Evolutionary conservation across 2,888 invertebrate species (phyloP), one percentile per base, ranked within the genome.

Genomic region (Steromphala cineraria): DNA sequence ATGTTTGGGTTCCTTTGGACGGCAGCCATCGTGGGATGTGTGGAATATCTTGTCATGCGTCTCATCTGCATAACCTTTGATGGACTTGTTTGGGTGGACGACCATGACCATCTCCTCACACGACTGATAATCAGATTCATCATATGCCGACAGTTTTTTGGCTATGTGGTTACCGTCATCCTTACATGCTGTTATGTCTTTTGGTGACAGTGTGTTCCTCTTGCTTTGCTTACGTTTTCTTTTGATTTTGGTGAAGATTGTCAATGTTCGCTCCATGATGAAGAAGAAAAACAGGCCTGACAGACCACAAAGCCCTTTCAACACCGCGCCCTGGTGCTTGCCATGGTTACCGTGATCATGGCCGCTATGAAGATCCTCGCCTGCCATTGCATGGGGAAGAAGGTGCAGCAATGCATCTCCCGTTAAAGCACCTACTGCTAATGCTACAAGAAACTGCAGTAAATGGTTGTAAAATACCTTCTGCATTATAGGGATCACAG

Each of bases 321-420:
- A 91, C 13, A 92, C 87, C 1, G 87, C 85, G 0, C 75, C 67
- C 75, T 92, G 91, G 82, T 91, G 87, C 2, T 56, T 56, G n/a
- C 24, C 56, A 28, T 62, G 28, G 15, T 24, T 17, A 1, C 62
- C 62, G 10, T 62, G 62, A 17, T 28, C 28, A 17, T 62, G 28
- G 8, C 28, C 28, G 17, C 15, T 62, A 36, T 36, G 74, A 28
- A 46, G 56, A 53, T n/a, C 28, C 2, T 53, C n/a, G 40, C 19
- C 53, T 46, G 67, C 53, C 91, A 92, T 89, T 86, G 93, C 93
- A 86, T 93, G 93, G 21, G 98, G 98, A 93, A 98, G 94, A 46
- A 98, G 95, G 95, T 98, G 98, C 82, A 98, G 94, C 71, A 98
- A 94, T 0, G 98, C 98, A 94, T 98, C 98, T 0, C 98, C 98